These are phyloP conservation scores for Molanna angustata DNA, from an alignment of 2,888 invertebrate species.

Conservation along the genomic window DNA sequence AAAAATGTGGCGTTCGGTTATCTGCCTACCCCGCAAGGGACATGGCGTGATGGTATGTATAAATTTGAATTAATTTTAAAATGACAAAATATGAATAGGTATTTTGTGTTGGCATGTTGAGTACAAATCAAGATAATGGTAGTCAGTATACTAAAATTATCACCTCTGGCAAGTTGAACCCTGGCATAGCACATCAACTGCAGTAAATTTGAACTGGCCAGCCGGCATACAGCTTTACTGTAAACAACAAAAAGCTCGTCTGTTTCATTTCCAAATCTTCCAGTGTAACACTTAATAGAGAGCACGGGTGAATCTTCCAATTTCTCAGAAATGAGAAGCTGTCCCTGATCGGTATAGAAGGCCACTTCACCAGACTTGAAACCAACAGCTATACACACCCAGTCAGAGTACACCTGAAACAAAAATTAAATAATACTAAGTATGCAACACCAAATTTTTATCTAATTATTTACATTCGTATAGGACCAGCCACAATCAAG, in stretches of 20 bases:
- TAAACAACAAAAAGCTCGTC: conserved; percentile 77
- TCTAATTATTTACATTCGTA: too few relatives aligned
- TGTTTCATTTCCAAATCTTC: conserved; percentile 51
- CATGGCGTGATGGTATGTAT: too few relatives aligned
- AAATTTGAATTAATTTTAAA: too few relatives aligned
- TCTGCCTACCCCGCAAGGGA: too few relatives aligned
- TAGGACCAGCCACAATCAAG: too few relatives aligned
- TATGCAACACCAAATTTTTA: too few relatives aligned
- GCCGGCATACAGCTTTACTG: conserved; percentile 67
- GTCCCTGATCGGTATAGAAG: conserved; percentile 87
- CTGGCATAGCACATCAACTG: conserved; percentile 75
- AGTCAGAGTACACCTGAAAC: conserved; percentile 72
- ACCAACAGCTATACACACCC: conserved; percentile 90
- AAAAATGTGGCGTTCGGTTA: too few relatives aligned
- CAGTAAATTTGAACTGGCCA: conserved; percentile 75
- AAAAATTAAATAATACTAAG: too few relatives aligned
- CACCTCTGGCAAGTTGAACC: conserved; percentile 77
- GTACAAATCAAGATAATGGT: too few relatives aligned
- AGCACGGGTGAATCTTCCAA: conserved; percentile 79
- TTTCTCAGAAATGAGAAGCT: conserved; percentile 76
- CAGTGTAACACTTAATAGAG: conserved; percentile 74
- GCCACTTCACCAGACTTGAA: conserved; percentile 80
- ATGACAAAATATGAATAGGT: too few relatives aligned
- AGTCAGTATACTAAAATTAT: neutral
- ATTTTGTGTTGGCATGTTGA: too few relatives aligned